Conservation (phyloP, 2,797 vertebrate genomes). For the Hydrolagus colliei region DNA sequence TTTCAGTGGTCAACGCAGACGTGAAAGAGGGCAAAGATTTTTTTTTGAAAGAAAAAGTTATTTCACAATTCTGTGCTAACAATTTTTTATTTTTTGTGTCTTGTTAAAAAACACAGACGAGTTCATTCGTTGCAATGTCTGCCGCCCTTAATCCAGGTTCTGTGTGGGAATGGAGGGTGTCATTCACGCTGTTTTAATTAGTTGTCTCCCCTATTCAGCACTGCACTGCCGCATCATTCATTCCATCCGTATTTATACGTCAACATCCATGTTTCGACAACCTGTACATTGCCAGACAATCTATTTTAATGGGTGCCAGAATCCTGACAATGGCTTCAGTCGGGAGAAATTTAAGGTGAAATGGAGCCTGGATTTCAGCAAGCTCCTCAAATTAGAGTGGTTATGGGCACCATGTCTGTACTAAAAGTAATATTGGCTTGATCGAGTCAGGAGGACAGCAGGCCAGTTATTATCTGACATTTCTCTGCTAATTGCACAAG, state of each 20-base stretch:
- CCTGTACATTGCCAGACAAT: neutral
- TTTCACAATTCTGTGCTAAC: neutral
- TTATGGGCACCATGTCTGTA: no score
- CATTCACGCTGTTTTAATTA: constrained; percentile 5
- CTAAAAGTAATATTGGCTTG: no score
- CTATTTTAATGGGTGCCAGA: constrained; percentile 5
- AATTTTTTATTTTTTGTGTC: no score
- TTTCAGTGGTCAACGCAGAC: neutral
- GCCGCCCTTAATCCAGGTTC: neutral
- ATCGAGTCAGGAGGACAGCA: no score
- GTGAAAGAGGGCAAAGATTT: neutral
- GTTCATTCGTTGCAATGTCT: neutral
- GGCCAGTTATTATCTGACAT: no score
- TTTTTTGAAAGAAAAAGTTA: neutral
- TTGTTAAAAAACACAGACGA: no score
- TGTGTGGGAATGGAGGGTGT: neutral
- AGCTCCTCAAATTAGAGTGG: no score
- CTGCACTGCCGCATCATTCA: neutral
- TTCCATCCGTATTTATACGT: constrained; percentile 4
- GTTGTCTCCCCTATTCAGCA: neutral
- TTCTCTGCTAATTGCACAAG: no score
- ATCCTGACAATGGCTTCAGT: neutral
- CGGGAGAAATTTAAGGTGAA: neutral
- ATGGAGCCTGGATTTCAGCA: no score
- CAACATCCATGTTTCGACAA: neutral